phyloP scores from a whole-genome alignment of 2,797 vertebrate genomes.

The Acropternis orthonyx region DNA sequence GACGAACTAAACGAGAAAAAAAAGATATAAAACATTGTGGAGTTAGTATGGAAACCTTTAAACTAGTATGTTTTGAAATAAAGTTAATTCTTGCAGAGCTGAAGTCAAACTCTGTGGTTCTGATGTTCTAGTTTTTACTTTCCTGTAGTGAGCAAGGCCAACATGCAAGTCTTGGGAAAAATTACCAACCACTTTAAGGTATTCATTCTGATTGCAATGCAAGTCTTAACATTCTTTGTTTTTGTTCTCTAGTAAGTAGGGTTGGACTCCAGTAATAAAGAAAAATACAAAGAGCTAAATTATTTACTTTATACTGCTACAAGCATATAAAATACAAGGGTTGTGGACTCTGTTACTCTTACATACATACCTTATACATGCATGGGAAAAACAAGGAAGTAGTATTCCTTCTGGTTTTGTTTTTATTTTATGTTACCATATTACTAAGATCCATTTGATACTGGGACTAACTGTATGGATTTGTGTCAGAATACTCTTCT shows the following conservation, averaged over 20 bases:
- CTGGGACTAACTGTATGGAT: neutral
- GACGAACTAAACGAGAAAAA: constrained; percentile 82
- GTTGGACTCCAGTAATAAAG: neutral
- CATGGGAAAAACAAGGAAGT: neutral
- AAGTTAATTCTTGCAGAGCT: neutral
- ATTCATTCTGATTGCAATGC: neutral
- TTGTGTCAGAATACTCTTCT: neutral
- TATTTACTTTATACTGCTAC: neutral
- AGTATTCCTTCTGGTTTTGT: neutral
- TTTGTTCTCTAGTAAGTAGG: neutral
- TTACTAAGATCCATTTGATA: neutral
- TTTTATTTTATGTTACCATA: neutral
- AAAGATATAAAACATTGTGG: neutral
- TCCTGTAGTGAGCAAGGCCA: neutral
- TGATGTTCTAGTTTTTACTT: neutral
- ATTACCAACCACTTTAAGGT: neutral
- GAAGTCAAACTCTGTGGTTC: neutral
- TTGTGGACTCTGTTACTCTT: neutral
- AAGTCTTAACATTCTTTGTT: neutral
- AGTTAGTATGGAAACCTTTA: neutral
- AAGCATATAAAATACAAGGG: neutral
- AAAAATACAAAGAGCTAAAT: neutral
- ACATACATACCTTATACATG: neutral
- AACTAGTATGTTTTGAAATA: neutral
- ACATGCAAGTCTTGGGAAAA: neutral